Conservation (phyloP, 1,140 invertebrate genomes). For the Helicorthomorpha holstii region DNA sequence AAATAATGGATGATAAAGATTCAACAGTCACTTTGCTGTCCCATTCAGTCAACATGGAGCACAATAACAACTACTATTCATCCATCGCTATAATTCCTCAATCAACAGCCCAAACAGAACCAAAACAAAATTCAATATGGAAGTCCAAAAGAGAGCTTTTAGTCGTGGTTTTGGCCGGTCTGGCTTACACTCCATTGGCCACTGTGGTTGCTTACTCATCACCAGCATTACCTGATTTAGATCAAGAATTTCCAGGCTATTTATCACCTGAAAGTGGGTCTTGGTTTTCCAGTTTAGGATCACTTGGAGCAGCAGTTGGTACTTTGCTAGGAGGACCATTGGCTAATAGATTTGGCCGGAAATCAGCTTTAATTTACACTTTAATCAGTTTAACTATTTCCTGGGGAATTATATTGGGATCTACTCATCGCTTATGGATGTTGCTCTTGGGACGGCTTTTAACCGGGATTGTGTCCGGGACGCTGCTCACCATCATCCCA, state of each 20-base stretch:
- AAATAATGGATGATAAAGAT: no score
- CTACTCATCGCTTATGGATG: conserved; percentile 34
- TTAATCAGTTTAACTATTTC: conserved; percentile 52
- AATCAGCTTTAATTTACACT: conserved; percentile 47
- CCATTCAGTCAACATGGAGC: no score
- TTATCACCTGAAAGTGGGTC: conserved; percentile 35
- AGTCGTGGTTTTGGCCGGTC: no score
- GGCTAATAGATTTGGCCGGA: conserved; percentile 56
- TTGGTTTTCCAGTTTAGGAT: conserved; percentile 51
- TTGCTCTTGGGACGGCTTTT: conserved; percentile 34
- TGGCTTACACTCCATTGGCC: no score
- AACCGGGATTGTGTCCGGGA: conserved; percentile 27
- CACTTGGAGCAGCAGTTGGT: conserved; percentile 50
- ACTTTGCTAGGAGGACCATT: conserved; percentile 53
- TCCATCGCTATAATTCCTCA: no score
- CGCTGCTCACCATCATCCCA: conserved; percentile 3
- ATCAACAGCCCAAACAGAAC: no score
- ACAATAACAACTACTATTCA: no score
- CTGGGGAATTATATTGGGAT: conserved; percentile 55
- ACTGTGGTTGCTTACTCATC: conserved; percentile 55
- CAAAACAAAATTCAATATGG: no score
- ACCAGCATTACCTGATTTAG: conserved; percentile 44
- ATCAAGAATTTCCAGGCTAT: conserved; percentile 20
- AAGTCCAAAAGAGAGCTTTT: no score
- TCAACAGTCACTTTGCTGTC: no score